These are phyloP conservation scores for Myiozetetes cayanensis DNA, from an alignment of 2,113 vertebrate species.

Conservation along the genomic window DNA sequence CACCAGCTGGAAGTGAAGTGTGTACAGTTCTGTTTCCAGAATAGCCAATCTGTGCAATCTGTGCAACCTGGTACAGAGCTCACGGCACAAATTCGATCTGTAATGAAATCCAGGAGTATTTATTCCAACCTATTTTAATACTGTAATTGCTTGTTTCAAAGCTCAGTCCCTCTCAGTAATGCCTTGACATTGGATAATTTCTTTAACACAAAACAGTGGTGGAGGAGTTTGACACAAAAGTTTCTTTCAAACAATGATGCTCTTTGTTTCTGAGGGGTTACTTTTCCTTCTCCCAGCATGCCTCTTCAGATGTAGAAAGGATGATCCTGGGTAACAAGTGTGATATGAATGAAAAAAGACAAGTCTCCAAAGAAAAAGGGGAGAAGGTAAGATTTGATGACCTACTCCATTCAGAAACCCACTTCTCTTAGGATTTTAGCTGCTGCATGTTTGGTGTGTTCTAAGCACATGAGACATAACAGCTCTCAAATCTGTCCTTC, in stretches of 20 bases:
- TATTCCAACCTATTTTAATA: not conserved
- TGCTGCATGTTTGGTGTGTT: not conserved
- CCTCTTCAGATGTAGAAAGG: slow-evolving; percentile 95
- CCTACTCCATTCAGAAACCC: not conserved
- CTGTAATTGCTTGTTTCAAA: not conserved
- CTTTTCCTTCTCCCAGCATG: slow-evolving; percentile 79
- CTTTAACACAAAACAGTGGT: not conserved
- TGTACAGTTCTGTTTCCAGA: not conserved
- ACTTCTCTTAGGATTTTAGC: not conserved
- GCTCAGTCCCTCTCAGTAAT: not conserved
- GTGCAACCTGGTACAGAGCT: not conserved
- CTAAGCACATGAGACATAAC: not conserved
- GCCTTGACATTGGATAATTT: not conserved
- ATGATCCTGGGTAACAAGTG: slow-evolving; percentile 98
- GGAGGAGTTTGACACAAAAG: not conserved
- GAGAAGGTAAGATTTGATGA: slow-evolving; percentile 83
- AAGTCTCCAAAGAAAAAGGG: slow-evolving; percentile 96
- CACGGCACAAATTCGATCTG: not conserved
- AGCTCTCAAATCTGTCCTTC: not conserved
- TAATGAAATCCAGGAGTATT: not conserved
- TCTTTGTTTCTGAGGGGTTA: not conserved
- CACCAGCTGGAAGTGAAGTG: not conserved
- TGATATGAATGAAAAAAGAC: slow-evolving; percentile 96
- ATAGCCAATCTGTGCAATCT: not conserved
- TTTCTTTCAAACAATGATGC: not conserved